Percentiles rank a stretch among this genome's conserved stretches.
Evolutionary conservation across 2,797 vertebrate species (phyloP).

Genomic region (Silurus lanzhouensis): DNA sequence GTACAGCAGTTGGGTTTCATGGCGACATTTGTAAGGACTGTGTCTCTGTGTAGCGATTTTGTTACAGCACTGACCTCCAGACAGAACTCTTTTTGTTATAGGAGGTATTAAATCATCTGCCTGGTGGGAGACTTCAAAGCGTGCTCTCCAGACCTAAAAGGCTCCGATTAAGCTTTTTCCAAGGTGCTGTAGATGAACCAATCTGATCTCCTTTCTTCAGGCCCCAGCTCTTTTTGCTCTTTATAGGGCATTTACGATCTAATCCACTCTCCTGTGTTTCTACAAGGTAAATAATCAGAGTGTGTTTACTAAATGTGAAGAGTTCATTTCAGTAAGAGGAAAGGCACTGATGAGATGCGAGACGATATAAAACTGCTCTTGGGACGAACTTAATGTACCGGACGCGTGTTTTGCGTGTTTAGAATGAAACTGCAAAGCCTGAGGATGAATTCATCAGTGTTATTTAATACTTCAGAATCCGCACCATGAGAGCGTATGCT

Average conservation of each 20-base stretch:
- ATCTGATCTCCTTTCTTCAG: slow-evolving; percentile 27
- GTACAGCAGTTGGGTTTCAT: background rate
- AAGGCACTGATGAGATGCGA: background rate
- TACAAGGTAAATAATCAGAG: background rate
- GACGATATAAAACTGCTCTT: background rate
- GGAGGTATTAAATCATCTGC: slow-evolving; percentile 35
- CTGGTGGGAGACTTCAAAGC: slow-evolving; percentile 38
- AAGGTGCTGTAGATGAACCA: slow-evolving; percentile 17
- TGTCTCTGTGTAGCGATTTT: slow-evolving; percentile 24
- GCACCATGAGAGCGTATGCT: too few species aligned
- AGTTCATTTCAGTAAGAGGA: slow-evolving; percentile 6
- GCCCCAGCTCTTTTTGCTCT: slow-evolving; percentile 5
- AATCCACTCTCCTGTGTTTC: background rate
- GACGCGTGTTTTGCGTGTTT: background rate
- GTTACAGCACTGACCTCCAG: slow-evolving; percentile 31
- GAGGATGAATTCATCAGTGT: background rate
- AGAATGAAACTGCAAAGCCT: background rate
- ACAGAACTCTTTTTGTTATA: slow-evolving; percentile 36
- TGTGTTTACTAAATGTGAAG: slow-evolving; percentile 6
- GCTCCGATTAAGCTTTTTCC: slow-evolving; percentile 19
- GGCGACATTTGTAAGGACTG: slow-evolving; percentile 9
- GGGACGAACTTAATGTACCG: background rate
- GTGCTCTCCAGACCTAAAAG: slow-evolving; percentile 29
- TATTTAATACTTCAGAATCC: too few species aligned
- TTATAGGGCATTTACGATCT: slow-evolving; percentile 17